Percentiles rank a stretch among this genome's conserved stretches.
Evolutionary conservation across 2,888 invertebrate genomes (phyloP).

Genomic region (Perizoma flavofasciatum): DNA sequence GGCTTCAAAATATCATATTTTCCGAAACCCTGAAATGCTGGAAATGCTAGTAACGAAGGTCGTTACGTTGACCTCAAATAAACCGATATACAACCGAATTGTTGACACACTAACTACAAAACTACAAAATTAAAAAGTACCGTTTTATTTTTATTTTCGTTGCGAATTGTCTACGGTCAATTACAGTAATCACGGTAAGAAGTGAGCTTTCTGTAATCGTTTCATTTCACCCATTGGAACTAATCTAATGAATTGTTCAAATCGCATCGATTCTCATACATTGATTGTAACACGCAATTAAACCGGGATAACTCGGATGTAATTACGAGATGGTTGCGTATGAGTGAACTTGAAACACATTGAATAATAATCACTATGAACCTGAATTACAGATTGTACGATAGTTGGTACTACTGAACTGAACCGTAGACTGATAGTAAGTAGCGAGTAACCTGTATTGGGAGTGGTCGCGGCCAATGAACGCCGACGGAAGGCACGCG

Average conservation of each 20-base stretch:
- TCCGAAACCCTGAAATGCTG: no score
- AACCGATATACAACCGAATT: no score
- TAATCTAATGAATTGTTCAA: neutral
- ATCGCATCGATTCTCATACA: conserved; percentile 33
- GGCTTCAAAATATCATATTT: no score
- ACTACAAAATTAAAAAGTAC: no score
- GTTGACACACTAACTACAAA: no score
- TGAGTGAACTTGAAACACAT: conserved; percentile 25
- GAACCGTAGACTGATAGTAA: neutral
- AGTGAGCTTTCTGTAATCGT: no score
- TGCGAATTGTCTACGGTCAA: no score
- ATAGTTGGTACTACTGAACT: neutral
- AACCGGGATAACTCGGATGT: conserved; percentile 61
- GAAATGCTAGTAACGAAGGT: no score
- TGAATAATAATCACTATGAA: conserved; percentile 6
- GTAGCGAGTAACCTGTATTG: conserved; percentile 53
- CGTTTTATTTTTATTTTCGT: no score
- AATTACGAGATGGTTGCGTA: conserved; percentile 58
- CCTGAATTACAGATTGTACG: conserved; percentile 3
- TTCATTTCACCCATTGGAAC: no score
- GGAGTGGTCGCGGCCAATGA: conserved; percentile 66
- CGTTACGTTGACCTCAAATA: no score
- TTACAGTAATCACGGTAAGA: no score
- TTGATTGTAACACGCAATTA: conserved; percentile 47
- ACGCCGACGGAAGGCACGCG: conserved; percentile 47